Evolutionary conservation across 2,113 vertebrate species (phyloP).

Genomic region (Oceanodroma tethys): DNA sequence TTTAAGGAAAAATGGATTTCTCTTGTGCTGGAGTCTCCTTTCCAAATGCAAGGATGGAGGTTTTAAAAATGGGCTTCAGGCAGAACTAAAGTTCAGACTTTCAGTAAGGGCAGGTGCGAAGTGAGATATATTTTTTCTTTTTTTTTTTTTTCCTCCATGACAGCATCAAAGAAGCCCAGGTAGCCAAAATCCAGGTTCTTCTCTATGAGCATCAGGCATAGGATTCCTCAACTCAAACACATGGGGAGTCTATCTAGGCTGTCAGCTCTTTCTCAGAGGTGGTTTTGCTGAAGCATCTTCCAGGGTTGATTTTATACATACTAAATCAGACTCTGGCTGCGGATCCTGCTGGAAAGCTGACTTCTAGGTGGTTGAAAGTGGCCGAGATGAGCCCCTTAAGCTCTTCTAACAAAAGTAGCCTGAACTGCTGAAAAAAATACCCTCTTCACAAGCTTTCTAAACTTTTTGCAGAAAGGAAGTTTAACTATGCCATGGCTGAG

Average conservation of each 20-base stretch:
- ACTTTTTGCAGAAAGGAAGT: not conserved
- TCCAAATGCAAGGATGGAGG: not conserved
- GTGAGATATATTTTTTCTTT: not conserved
- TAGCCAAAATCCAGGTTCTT: not conserved
- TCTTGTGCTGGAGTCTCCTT: not conserved
- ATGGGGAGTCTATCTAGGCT: not conserved
- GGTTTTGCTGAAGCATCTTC: not conserved
- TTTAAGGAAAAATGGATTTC: not conserved
- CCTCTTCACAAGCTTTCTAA: not conserved
- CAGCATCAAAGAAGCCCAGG: not conserved
- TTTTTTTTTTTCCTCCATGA: rapidly evolving
- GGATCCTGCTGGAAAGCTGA: not conserved
- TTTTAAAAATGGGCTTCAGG: not conserved
- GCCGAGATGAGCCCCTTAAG: not conserved
- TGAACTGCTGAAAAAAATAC: not conserved
- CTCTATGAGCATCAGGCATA: not conserved
- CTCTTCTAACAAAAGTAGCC: not conserved
- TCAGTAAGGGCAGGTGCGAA: not conserved
- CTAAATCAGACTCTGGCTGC: not conserved
- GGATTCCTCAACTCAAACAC: not conserved
- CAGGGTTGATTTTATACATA: not conserved
- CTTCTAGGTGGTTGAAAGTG: not conserved
- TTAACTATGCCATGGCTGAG: not conserved
- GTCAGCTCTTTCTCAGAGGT: not conserved
- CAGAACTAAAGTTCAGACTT: not conserved